phyloP scores from a whole-genome alignment of 2,888 invertebrate species.

The Archaeoteleia sp. region DNA sequence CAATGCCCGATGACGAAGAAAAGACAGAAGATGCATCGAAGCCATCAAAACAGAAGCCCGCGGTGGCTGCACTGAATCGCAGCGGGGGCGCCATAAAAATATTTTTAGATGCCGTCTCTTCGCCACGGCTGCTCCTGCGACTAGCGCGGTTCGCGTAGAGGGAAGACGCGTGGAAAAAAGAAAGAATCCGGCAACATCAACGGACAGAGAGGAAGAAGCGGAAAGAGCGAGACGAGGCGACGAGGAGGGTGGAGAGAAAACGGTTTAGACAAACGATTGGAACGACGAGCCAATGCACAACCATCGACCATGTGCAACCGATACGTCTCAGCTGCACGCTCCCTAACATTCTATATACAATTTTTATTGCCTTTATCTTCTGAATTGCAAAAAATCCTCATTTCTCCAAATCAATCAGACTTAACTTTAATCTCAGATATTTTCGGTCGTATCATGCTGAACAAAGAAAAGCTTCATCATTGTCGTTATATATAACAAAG shows the following conservation, averaged over 20 bases:
- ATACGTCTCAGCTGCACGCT: constrained; percentile 71
- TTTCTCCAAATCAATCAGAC: constrained; percentile 45
- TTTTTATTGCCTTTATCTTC: constrained; percentile 50
- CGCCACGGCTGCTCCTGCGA: too few species aligned
- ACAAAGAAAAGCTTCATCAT: too few species aligned
- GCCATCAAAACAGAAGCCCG: constrained; percentile 67
- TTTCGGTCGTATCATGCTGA: too few species aligned
- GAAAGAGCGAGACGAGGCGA: constrained; percentile 51
- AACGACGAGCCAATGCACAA: constrained; percentile 59
- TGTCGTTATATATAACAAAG: too few species aligned
- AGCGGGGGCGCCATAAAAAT: constrained; percentile 74
- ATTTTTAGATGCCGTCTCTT: constrained; percentile 71
- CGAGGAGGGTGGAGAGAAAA: constrained; percentile 56
- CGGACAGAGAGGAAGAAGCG: constrained; percentile 30
- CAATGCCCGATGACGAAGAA: constrained; percentile 53
- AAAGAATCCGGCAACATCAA: constrained; percentile 29
- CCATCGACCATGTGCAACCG: constrained; percentile 69
- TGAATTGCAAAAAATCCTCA: constrained; percentile 25
- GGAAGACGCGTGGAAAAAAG: constrained; percentile 34
- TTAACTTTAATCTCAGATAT: constrained; percentile 38
- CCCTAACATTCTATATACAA: too few species aligned
- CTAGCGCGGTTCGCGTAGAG: constrained; percentile 38
- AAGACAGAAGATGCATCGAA: constrained; percentile 60
- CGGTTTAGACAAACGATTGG: constrained; percentile 66
- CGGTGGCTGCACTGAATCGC: constrained; percentile 62